Evolutionary conservation across 2,797 vertebrate species (phyloP), one percentile per base, ranked within the genome.

Genomic region (Xiphorhynchus erythropygius): DNA sequence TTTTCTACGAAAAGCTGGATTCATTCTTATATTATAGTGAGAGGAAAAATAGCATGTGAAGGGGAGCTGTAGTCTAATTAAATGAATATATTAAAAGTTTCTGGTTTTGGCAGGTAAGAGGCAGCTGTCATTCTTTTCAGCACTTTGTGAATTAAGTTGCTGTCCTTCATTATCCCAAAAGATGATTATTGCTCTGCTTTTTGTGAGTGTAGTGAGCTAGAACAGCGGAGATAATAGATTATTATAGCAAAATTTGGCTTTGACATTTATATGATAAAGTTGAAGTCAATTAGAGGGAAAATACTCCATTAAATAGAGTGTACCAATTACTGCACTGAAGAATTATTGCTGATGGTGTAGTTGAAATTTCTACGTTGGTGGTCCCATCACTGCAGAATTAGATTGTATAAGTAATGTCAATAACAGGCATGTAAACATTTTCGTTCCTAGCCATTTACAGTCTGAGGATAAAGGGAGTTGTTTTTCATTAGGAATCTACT

Each of bases 271-370:
- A 87, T 97, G 97, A 98, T 98, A 98, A 97, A 97, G 98, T 97
- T 97, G 80, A 96, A 98, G 97, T 97, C 98, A 98, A 98, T 98
- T 98, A 98, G 96, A 98, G 97, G 95, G 97, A 98, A 98, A 98
- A 97, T 97, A 96, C 78, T 97, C 94, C 94, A 97, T 97, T 98
- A 98, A 96, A 97, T 97, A 97, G 94, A 97, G 97, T 92, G 88
- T 97, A 97, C 96, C 97, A 98, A 98, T 98, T 97, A 98, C 93
- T 83, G 67, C 93, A 85, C 95, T 95, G 94, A 97, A 97, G 91
- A 96, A 85, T 91, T 97, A 96, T 69, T 96, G 96, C 94, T 98
- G 98, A 97, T 93, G 96, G 96, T 87, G 95, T 97, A 98, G 98
- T 97, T 97, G 97, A 98, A 98, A 98, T 97, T 97, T 97, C 96